Conservation (phyloP, 2,113 vertebrate genomes). For the Piprites chloris region DNA sequence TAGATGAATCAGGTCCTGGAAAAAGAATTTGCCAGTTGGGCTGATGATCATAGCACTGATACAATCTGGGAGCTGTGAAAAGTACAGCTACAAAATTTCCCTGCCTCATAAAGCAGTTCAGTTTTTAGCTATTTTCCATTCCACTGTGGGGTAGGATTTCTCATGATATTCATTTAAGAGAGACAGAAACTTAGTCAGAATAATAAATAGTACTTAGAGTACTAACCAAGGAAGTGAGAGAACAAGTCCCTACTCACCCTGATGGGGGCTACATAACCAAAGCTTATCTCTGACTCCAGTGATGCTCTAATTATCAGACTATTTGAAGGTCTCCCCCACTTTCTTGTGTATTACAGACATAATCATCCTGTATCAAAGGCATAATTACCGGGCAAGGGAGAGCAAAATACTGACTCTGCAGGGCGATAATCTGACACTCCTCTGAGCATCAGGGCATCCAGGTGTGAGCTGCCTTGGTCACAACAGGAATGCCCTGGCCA, state of each 20-base stretch:
- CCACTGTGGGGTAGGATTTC: not conserved
- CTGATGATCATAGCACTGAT: not conserved
- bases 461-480: not conserved
- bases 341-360: not conserved
- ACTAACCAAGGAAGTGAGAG: not conserved
- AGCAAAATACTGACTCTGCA: not conserved
- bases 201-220: not conserved
- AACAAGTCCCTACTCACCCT: slow-evolving; percentile 2
- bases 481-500: not conserved
- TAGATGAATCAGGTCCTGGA: not conserved
- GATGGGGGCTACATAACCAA: not conserved
- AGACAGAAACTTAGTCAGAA: slow-evolving; percentile 12
- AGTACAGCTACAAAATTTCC: not conserved
- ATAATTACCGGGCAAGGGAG: not conserved
- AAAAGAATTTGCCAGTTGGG: not conserved
- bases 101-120: not conserved
- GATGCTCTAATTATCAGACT: not conserved
- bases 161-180: not conserved
- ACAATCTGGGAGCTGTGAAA: not conserved
- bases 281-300: not conserved
- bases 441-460: not conserved
- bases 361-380: not conserved
- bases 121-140: slow-evolving; percentile 1
- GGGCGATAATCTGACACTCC: not conserved
- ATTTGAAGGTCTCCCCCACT: not conserved